Base-by-base conservation (phyloP, 2,888 invertebrate genomes). In the Corbicula japonica region DNA sequence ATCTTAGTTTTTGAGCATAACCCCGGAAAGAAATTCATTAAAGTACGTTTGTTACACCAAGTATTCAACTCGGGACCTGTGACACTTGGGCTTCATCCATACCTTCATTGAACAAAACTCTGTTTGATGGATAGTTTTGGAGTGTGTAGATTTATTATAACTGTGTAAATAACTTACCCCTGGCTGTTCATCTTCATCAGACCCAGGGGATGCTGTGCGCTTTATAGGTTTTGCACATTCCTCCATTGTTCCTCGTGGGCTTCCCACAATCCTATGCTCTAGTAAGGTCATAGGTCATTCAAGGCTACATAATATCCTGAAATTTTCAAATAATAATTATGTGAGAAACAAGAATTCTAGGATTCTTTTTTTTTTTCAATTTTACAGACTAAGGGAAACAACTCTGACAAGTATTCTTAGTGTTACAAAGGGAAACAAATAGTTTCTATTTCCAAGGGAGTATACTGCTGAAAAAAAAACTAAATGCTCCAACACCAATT, bases 141-240 rank as follows among this genome's bases (percentile, higher is more conserved):
- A n/a, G n/a, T n/a, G n/a, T n/a, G n/a, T n/a, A n/a, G n/a, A n/a
- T n/a, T n/a, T n/a, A n/a, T n/a, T n/a, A n/a, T n/a, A n/a, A n/a
- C n/a, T n/a, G n/a, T n/a, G n/a, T n/a, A n/a, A n/a, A n/a, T n/a
- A 61, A 72, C 78, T 41, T 74, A 79, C 78, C 70, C 73, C 78
- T 21, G 60, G 70, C n/a, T n/a, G n/a, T 23, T 74, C 74, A 26
- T 70, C 70, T 10, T 26, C 34, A 32, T 79, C 74, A 2, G 56
- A 65, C 1, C 50, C 48, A 10, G 79, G 83, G n/a, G 83, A 73
- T 18, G 32, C 50, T 35, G 74, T 54, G 8, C 79, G 72, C 52
- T 79, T 83, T 5, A 60, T 66, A 12, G 52, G 54, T 46, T 48
- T 46, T n/a, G 73, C 56, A 15, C 50, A 54, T 60, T 79, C 70